These are phyloP conservation scores for Holothuria leucospilota DNA, from an alignment of 53 echinoderm and acorn worm genomes.

Conservation along the genomic window DNA sequence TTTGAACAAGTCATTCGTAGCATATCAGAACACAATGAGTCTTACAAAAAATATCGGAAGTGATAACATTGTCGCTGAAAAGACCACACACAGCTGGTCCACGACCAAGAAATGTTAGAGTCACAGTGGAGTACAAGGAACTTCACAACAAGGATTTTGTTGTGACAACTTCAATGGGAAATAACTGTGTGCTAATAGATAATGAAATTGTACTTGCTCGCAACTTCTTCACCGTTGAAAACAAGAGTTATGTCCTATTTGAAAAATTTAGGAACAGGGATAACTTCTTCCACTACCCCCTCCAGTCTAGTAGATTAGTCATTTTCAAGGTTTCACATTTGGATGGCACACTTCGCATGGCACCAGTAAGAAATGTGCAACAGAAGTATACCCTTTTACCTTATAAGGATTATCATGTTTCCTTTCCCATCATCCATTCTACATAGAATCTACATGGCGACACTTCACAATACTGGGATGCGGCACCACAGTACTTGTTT, in stretches of 20 bases:
- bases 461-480: not conserved
- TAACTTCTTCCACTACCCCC: constrained; percentile 14
- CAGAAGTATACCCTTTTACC: not conserved
- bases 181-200: too few relatives aligned
- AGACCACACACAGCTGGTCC: not conserved
- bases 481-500: not conserved
- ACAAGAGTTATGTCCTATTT: not conserved
- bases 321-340: not conserved
- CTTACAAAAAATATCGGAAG: not conserved
- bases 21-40: not conserved
- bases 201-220: too few relatives aligned
- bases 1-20: constrained; percentile 37
- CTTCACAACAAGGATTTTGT: not conserved
- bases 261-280: not conserved
- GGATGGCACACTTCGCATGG: not conserved
- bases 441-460: not conserved
- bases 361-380: not conserved
- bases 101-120: not conserved
- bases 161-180: not conserved
- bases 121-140: not conserved
- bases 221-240: not conserved
- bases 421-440: not conserved
- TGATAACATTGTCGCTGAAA: not conserved
- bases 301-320: not conserved
- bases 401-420: not conserved